Base-by-base conservation (phyloP, 2,113 vertebrate genomes). In the Pelecanus crispus region DNA sequence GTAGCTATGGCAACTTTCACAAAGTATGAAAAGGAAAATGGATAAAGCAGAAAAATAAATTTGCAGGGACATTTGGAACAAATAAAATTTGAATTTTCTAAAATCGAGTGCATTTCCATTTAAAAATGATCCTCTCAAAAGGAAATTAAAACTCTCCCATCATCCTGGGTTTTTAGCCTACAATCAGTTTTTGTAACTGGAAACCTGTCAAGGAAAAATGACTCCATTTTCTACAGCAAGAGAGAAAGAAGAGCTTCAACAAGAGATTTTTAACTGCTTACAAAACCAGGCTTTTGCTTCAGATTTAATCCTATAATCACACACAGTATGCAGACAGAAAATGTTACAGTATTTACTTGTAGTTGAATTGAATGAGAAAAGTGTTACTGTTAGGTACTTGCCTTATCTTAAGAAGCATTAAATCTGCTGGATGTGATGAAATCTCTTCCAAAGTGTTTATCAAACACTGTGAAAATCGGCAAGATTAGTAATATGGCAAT, bases 291-390 rank as follows among this genome's bases (percentile, higher is more conserved):
- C 61, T 95, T 95, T 92, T 88, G 42, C 81, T 94, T 87, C 89
- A 73, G 81, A 44, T 81, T 78, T 96, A 97, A 96, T 96, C 94
- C 95, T 85, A 89, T 95, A 95, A 96, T 95, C 91, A 94, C 59
- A 88, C 84, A 58, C 42, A 87, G 83, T 77, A 58, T n/a, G 62
- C 38, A 83, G 55, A 72, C 65, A 67, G 67, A 89, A 72, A 79
- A 83, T 19, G 47, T 56, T 93, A 68, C 26, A 75, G 86, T 80
- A 80, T 90, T 97, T 88, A 95, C 79, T 90, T 67, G 84, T 80
- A 95, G 68, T 17, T 82, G 82, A 95, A 93, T 73, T 91, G 92
- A 91, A 91, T 85, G 85, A 81, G 87, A 90, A 92, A 97, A 94
- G 82, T 84, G 85, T 61, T 89, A 88, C 82, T 70, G 59, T 62